Base-by-base conservation (phyloP, 2,797 vertebrate genomes). In the Labroides dimidiatus region DNA sequence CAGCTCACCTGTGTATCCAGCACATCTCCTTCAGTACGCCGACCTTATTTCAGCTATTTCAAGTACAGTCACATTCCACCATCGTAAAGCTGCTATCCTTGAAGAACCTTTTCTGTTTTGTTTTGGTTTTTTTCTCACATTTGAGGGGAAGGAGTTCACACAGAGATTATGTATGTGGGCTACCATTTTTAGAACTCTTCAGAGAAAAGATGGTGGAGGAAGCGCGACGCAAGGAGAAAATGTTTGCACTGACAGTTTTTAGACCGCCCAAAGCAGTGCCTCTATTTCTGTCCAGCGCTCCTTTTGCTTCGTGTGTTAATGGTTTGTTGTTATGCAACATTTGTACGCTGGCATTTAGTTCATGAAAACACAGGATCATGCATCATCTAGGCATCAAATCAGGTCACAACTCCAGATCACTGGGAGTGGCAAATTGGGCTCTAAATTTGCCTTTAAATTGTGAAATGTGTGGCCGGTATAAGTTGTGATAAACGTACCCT, bases 81-180 rank as follows among this genome's bases (percentile, higher is more conserved):
- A 76, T 64, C 82, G 69, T 84, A 37, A 77, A 1, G 44, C 61
- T 68, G 69, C 58, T 77, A 24, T 77, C 75, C 66, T 69, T 75
- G 78, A 77, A 74, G 69, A 72, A 73, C 44, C 50, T 6, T 13
- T 52, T 55, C 72, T 70, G 61, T 74, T 69, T 36, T n/a, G n/a
- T n/a, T n/a, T 76, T 73, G 64, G 21, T 36, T 51, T 27, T 16
- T 50, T 48, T 67, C 67, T 66, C 57, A 56, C 60, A 78, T 62
- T 75, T 84, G 81, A 81, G 64, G 1, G 45, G 49, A 47, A 58
- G 59, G 12, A 74, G 76, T 68, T 76, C 62, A 77, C 54, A 62
- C 55, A 69, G 58, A 70, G 64, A 74, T 65, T 68, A 77, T 71
- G 69, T 75, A 80, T 87, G 72, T 75, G 67, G 77, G 68, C 81